Percentiles rank a stretch among this genome's conserved stretches.
These are phyloP conservation scores for Azorinus chamasolen DNA, from an alignment of 2,888 invertebrate species.

Conservation along the genomic window DNA sequence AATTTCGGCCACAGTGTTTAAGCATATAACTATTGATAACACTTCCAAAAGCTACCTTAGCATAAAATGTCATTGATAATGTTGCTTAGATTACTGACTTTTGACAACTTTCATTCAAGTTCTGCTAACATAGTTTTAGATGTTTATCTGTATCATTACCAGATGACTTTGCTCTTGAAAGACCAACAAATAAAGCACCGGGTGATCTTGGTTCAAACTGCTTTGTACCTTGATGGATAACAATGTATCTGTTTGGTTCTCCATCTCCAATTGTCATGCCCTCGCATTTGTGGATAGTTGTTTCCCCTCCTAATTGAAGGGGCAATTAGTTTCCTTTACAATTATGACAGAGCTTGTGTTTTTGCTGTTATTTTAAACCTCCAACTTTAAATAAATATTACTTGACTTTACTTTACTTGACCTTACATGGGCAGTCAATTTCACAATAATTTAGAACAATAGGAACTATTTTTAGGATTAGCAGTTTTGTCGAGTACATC, in stretches of 20 bases:
- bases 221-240: conserved; percentile 42
- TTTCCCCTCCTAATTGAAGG: conserved; percentile 55
- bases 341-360: no score
- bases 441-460: conserved; percentile 50
- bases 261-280: conserved; percentile 56
- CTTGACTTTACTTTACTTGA: no score
- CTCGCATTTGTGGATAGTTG: conserved; percentile 55
- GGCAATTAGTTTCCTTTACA: conserved; percentile 56
- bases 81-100: no score
- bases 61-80: no score
- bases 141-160: conserved; percentile 23
- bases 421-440: conserved; percentile 53
- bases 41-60: no score
- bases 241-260: conserved; percentile 35
- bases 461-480: conserved; percentile 46
- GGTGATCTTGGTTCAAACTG: conserved; percentile 58
- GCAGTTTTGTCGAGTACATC: conserved; percentile 45
- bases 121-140: no score
- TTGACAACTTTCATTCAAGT: no score
- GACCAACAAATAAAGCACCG: conserved; percentile 61
- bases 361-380: no score
- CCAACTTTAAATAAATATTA: no score
- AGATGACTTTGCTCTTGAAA: conserved; percentile 54
- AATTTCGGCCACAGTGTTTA: no score
- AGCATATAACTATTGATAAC: no score